Conservation (phyloP, 2,113 vertebrate genomes). For the Uria lomvia region DNA sequence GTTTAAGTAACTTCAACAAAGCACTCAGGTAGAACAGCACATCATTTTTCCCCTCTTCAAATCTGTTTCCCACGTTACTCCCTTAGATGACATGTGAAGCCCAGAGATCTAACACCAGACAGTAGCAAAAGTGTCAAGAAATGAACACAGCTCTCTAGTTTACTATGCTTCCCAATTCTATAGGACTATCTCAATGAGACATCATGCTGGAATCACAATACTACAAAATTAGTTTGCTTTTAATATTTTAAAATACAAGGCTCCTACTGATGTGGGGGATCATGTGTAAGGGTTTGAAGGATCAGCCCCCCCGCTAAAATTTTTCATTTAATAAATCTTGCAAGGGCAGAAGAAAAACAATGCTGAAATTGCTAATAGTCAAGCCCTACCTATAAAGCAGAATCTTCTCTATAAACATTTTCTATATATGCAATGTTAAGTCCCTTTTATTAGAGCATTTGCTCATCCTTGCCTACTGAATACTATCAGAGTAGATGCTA, state of each 20-base stretch:
- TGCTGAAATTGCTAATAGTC: slow-evolving; percentile 62
- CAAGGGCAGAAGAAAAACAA: slow-evolving; percentile 58
- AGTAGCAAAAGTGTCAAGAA: slow-evolving; percentile 55
- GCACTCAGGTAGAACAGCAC: slow-evolving; percentile 21
- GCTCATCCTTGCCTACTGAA: slow-evolving; percentile 66
- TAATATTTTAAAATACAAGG: slow-evolving; percentile 63
- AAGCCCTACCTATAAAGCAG: slow-evolving; percentile 65
- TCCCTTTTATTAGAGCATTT: slow-evolving; percentile 58
- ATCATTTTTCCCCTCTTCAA: background rate
- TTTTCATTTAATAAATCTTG: slow-evolving; percentile 55
- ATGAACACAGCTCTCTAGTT: slow-evolving; percentile 60
- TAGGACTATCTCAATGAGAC: slow-evolving; percentile 56
- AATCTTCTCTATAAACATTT: slow-evolving; percentile 64
- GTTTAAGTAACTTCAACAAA: background rate
- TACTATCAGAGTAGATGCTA: slow-evolving; percentile 59
- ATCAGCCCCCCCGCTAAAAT: background rate
- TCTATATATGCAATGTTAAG: slow-evolving; percentile 62
- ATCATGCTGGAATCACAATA: slow-evolving; percentile 64
- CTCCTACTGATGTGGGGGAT: slow-evolving; percentile 52
- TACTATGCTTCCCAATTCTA: slow-evolving; percentile 56
- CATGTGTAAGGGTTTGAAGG: slow-evolving; percentile 17
- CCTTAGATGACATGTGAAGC: slow-evolving; percentile 9
- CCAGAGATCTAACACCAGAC: slow-evolving; percentile 46
- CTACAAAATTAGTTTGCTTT: slow-evolving; percentile 58
- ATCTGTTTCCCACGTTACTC: background rate